Evolutionary conservation across 2,888 invertebrate genomes (phyloP), one percentile per base, ranked within the genome.

Genomic region (Callimorpha dominula): DNA sequence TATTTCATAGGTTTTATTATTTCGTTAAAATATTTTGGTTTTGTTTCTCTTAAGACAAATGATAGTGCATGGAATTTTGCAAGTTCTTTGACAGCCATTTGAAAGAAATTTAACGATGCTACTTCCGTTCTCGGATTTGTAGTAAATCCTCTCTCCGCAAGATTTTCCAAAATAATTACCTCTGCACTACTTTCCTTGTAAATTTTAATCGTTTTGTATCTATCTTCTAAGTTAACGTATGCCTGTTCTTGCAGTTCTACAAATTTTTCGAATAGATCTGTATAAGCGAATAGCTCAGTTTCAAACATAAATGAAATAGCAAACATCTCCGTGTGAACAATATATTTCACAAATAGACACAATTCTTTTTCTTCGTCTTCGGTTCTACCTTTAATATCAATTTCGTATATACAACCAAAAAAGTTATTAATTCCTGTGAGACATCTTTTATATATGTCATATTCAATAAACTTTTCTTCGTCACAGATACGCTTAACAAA

Each of bases 311-410:
- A 73, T 4, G 75, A 20, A 0, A 91, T 8, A 5, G 84, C 80
- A 12, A 88, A 0, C 4, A 85, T 54, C 46, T 84, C 74, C 9
- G 85, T 15, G 63, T 83, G 74, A n/a, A 81, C 69, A 0, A 85
- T 75, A 5, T 81, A 79, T 78, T 93, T 93, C 0, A 91, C 74
- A 67, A 92, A 93, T n/a, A 93, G 72, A 42, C 89, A 80, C 0
- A 85, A 85, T 80, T 89, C 88, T 77, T 89, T 89, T 1, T 79
- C 69, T 0, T 87, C 90, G 3, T 84, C 65, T 5, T 74, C 72
- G 0, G 90, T 89, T 81, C 81, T 76, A 8, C 91, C 92, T 78
- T 83, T 87, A 4, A 92, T 78, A 49, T 88, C 84, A 11, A 91
- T 81, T 82, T 88, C 88, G 63, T 83, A 88, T 4, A 92, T 60